Evolutionary conservation across 2,888 invertebrate genomes (phyloP).

Genomic region (Acutogordius australiensis): DNA sequence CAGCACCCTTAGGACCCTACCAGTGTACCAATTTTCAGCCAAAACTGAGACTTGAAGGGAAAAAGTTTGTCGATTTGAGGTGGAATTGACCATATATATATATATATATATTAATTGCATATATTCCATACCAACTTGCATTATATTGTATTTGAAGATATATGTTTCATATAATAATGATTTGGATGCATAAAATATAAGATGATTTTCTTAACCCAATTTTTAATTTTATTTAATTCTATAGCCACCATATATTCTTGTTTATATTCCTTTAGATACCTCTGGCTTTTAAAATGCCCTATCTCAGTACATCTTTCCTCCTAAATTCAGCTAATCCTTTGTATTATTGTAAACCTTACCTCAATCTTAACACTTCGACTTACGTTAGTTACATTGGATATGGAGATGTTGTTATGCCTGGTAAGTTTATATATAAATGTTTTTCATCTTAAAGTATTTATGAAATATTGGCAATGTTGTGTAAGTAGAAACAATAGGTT

Average conservation of each 20-base stretch:
- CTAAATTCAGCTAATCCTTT: background rate
- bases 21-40: no score
- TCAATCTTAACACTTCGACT: background rate
- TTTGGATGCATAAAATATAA: no score
- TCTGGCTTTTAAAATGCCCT: background rate
- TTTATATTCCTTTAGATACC: slow-evolving; percentile 9
- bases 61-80: no score
- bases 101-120: no score
- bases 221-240: background rate
- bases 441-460: background rate
- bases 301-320: background rate
- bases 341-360: background rate
- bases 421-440: background rate
- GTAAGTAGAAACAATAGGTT: background rate
- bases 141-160: no score
- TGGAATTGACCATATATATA: no score
- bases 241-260: background rate
- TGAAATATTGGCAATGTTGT: background rate
- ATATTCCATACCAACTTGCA: no score
- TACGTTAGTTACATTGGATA: background rate
- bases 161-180: no score
- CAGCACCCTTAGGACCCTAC: no score
- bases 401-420: slow-evolving; percentile 6
- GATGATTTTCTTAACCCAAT: background rate
- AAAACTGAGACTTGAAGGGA: no score